Conservation (phyloP, 64 coral and sea anemone species). For the Pachyseris speciosa region DNA sequence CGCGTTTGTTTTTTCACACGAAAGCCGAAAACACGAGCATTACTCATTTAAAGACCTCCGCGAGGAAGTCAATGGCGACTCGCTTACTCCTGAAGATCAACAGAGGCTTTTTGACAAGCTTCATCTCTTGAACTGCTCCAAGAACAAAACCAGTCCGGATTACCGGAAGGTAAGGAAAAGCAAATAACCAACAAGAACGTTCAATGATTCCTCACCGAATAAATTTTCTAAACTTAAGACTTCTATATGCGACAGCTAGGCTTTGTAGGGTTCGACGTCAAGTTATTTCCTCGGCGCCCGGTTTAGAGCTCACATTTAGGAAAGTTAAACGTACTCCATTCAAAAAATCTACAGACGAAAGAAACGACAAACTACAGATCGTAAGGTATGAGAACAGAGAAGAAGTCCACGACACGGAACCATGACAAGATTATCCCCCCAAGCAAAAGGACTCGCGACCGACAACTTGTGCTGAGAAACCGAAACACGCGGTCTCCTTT, state of each 20-base stretch:
- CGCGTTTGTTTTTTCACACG: not conserved
- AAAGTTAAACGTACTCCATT: too few relatives aligned
- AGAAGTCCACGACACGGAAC: too few relatives aligned
- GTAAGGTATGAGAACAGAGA: not conserved
- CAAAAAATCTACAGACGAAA: not conserved
- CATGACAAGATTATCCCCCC: not conserved
- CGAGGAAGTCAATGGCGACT: slow-evolving; percentile 2
- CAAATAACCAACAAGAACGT: not conserved
- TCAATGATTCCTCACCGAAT: not conserved
- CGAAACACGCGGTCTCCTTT: slow-evolving; percentile 11
- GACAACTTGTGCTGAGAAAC: too few relatives aligned
- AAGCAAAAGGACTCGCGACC: too few relatives aligned
- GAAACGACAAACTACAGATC: not conserved
- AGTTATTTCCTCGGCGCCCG: too few relatives aligned
- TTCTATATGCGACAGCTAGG: too few relatives aligned
- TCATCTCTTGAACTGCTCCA: slow-evolving; percentile 9
- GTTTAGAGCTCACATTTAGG: too few relatives aligned
- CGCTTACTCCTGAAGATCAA: not conserved
- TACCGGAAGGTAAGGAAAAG: not conserved
- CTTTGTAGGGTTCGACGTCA: too few relatives aligned
- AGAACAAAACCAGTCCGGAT: not conserved
- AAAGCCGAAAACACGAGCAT: slow-evolving; percentile 30
- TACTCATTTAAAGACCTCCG: slow-evolving; percentile 4
- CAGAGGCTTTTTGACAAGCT: slow-evolving; percentile 6
- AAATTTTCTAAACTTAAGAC: not conserved